Base-by-base conservation (phyloP, 1,140 invertebrate genomes). In the Bursaphelenchus mucronatus region DNA sequence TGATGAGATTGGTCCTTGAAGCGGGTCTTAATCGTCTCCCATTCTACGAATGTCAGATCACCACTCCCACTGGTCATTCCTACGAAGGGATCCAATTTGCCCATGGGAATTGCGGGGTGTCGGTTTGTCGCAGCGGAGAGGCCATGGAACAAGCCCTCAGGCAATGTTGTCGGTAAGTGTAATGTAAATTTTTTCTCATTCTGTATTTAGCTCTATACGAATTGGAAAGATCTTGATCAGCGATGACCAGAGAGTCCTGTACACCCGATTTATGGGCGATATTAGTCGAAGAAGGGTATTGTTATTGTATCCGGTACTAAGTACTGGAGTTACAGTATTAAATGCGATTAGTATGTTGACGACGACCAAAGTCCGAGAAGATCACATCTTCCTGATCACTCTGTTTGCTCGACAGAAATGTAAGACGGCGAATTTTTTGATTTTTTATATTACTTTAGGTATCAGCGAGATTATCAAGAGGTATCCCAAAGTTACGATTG, bases 171-270 rank as follows among this genome's bases (percentile, higher is more conserved):
- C 87, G 94, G 7, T 96, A 66, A 49, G 45, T 30, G 45, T 17
- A 53, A 11, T 21, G 15, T 15, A 21, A 46, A n/a, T 17, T 13
- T 47, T 47, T 0, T 30, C n/a, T 39, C 7, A 56, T 11, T 21
- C 30, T 58, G 21, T 64, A n/a, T 17, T 64, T 46, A 61, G 44
- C 15, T 54, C 43, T 2, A 73, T 73, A 49, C 10, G 91, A 64
- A 97, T 97, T 70, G 95, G 94, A 30, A 97, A 97, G 85, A 97
- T 97, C 76, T 83, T 98, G 56, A 90, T 97, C n/a, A 92, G 96
- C 82, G 92, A 97, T 72, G 92, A 95, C 82, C 92, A 94, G 9
- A 88, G 88, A 82, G 92, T 98, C 17, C 91, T 97, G 1, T 99
- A 98, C 84, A 92, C 94, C 6, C 90, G 96, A 82, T 94, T 98